Evolutionary conservation across 2,113 vertebrate species (phyloP).

Genomic region (Microcebus tavaratra): DNA sequence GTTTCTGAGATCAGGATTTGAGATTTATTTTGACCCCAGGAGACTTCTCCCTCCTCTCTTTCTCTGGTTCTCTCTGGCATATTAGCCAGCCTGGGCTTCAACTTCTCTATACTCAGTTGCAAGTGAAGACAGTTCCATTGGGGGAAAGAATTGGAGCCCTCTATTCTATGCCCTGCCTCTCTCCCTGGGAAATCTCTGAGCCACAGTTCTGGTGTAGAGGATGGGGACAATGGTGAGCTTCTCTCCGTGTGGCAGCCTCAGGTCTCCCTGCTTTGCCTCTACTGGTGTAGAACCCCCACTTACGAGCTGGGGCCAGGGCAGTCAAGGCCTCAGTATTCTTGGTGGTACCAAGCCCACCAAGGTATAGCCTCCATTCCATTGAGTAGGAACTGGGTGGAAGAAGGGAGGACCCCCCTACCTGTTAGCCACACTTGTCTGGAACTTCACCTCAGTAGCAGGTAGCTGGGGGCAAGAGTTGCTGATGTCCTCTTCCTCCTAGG

Average conservation of each 20-base stretch:
- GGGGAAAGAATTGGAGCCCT: not conserved
- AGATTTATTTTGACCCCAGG: not conserved
- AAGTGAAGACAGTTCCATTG: not conserved
- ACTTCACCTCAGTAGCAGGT: not conserved
- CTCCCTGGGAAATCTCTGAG: not conserved
- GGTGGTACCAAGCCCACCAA: not conserved
- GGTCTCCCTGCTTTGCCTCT: constrained; percentile 9
- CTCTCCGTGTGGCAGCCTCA: not conserved
- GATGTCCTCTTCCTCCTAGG: not conserved
- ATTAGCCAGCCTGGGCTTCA: not conserved
- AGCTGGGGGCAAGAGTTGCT: not conserved
- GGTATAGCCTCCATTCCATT: not conserved
- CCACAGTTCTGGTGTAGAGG: not conserved
- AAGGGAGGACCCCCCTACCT: not conserved
- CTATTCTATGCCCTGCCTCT: not conserved
- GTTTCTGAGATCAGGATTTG: not conserved
- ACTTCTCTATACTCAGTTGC: not conserved
- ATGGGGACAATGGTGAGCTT: not conserved
- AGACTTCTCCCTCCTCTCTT: not conserved
- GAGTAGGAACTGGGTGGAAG: not conserved
- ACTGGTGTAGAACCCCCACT: not conserved
- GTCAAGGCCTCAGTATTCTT: not conserved
- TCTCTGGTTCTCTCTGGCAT: not conserved
- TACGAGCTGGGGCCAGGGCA: not conserved
- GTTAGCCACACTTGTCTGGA: not conserved